Evolutionary conservation across 2,797 vertebrate genomes (phyloP).

Genomic region (Rhyacichthys aspro): DNA sequence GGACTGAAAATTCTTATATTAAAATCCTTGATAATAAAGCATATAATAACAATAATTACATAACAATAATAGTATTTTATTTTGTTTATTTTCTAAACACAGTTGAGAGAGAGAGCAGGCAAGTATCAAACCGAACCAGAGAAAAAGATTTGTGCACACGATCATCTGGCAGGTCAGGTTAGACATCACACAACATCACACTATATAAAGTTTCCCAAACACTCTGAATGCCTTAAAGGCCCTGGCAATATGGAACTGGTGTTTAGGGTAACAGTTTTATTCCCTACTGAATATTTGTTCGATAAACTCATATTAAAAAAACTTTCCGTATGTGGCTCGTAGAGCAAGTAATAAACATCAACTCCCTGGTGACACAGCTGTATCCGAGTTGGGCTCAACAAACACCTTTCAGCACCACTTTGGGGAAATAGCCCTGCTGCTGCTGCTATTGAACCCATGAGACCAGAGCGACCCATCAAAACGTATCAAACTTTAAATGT

Average conservation of each 20-base stretch:
- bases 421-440: constrained; percentile 39
- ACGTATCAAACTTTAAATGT: constrained; percentile 66
- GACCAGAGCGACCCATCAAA: constrained; percentile 61
- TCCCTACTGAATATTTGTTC: neutral
- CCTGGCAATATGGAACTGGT: neutral
- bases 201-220: no score
- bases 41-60: no score
- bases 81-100: no score
- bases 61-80: no score
- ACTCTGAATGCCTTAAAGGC: neutral
- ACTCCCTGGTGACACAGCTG: constrained; percentile 20
- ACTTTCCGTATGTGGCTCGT: constrained; percentile 12
- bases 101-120: no score
- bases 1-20: no score
- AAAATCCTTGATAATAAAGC: no score
- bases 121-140: no score
- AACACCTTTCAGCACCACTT: constrained; percentile 13
- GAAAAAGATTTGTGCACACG: no score
- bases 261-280: constrained; percentile 1
- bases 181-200: no score
- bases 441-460: constrained; percentile 43
- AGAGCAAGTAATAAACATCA: constrained; percentile 28
- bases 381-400: constrained; percentile 13
- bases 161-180: no score
- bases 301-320: constrained; percentile 1